phyloP scores from a whole-genome alignment of 2,888 invertebrate species.

The Hypselothyrea guttata region DNA sequence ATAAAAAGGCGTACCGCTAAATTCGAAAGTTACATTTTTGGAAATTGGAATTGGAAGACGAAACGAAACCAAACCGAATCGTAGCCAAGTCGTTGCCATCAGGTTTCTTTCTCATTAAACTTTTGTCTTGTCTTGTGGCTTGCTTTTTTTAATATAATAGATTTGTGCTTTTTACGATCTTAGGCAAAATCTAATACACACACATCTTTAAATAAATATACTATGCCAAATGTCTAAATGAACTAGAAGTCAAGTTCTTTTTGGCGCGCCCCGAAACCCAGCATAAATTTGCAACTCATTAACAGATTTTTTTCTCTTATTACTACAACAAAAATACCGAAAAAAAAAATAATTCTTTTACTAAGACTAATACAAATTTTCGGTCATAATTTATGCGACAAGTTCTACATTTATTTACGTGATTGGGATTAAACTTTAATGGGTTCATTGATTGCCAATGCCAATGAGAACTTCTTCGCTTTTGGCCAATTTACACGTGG shows the following conservation, averaged over 20 bases:
- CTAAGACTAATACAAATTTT: slow-evolving; percentile 16
- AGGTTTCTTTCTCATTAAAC: slow-evolving; percentile 72
- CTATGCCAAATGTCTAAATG: slow-evolving; percentile 49
- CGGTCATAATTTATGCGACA: slow-evolving; percentile 73
- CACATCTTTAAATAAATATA: slow-evolving; percentile 17
- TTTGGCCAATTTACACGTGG: slow-evolving; percentile 66
- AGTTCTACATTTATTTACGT: slow-evolving; percentile 72
- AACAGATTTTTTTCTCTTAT: slow-evolving; percentile 54
- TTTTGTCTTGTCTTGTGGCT: slow-evolving; percentile 43
- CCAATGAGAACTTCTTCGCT: not conserved
- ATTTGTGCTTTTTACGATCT: slow-evolving; percentile 66
- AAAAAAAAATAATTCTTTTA: not conserved
- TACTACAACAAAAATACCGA: slow-evolving; percentile 28
- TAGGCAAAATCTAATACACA: slow-evolving; percentile 31
- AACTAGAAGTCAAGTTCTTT: slow-evolving; percentile 78
- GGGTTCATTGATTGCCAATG: slow-evolving; percentile 71
- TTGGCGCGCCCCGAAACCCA: slow-evolving; percentile 62
- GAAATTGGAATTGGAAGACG: slow-evolving; percentile 55
- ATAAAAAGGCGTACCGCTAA: slow-evolving; percentile 75
- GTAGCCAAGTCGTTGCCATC: slow-evolving; percentile 38
- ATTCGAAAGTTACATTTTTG: slow-evolving; percentile 79
- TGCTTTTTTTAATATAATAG: slow-evolving; percentile 64
- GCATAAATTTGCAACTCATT: slow-evolving; percentile 77
- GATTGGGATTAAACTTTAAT: slow-evolving; percentile 74
- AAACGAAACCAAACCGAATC: slow-evolving; percentile 3